Base-by-base conservation (phyloP, 2,113 vertebrate species). In the Trematocara zebra region DNA sequence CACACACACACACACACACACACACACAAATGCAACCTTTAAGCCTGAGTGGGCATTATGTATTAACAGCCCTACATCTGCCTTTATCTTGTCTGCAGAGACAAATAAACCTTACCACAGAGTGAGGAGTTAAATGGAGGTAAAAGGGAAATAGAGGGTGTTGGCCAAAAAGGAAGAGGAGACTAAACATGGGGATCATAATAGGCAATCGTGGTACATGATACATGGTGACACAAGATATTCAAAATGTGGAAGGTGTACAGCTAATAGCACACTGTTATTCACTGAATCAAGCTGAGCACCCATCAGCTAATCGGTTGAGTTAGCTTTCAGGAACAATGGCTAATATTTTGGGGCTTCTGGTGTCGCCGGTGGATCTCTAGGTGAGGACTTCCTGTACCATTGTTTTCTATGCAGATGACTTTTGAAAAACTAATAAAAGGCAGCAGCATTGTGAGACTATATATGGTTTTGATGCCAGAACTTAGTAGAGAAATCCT, bases 1-100 rank as follows among this genome's bases (percentile, higher is more conserved):
- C 3, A 26, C 26, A 26, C 26, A 26, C 26, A 8, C 78, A 81
- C 9, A 56, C 54, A 56, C 51, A 52, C 49, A 10, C 49, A 17
- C 78, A 81, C 9, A 11, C 82, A 87, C 85, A 91, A 78, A 84
- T 59, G 49, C 74, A 42, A 84, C 81, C 72, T 88, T 90, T 84
- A 82, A 85, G 83, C 82, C 64, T 33, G 44, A 82, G 80, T 85
- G 88, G 90, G 84, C 88, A 95, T 95, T 92, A 94, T 92, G 57
- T 76, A 92, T 92, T 88, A 94, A 84, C 85, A 35, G 61, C 64
- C 44, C 54, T 69, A 67, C 7, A 80, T 90, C 89, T 87, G 84
- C 90, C 67, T 74, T 79, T 51, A 76, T 84, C 82, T 88, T 23
- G 42, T 82, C 59, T 47, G 59, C 87, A 84, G 59, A 72, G 85